Percentiles rank a stretch among this genome's conserved stretches.
phyloP scores from a whole-genome alignment of 2,888 invertebrate genomes.

The Volucella bombylans region DNA sequence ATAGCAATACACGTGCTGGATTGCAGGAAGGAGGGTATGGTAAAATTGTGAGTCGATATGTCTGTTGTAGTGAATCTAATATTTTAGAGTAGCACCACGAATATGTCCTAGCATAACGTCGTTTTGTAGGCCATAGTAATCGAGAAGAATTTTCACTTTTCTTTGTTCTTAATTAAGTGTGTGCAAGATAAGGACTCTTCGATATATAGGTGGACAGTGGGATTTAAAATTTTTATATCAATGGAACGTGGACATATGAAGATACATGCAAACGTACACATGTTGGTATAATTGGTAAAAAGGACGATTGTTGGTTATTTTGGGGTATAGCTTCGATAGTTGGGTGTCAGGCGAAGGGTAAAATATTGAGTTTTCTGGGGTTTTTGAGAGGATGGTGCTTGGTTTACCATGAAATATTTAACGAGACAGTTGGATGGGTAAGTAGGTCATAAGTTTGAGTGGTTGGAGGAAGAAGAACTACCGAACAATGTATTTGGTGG shows the following conservation, averaged over 20 bases:
- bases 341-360: background rate
- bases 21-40: background rate
- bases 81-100: background rate
- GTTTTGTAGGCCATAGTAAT: conserved; percentile 35
- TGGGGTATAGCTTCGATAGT: conserved; percentile 1
- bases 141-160: conserved; percentile 39
- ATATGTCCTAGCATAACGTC: background rate
- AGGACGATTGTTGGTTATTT: background rate
- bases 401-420: no score
- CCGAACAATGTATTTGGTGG: no score
- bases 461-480: no score
- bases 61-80: conserved; percentile 42
- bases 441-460: conserved; percentile 5
- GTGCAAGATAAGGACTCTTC: conserved; percentile 38
- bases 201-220: conserved; percentile 25
- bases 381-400: no score
- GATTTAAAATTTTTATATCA: conserved; percentile 7
- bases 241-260: no score
- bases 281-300: no score
- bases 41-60: background rate
- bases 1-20: conserved; percentile 5
- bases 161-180: conserved; percentile 59
- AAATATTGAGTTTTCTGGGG: no score
- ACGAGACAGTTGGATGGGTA: conserved; percentile 4
- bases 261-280: no score